phyloP scores from a whole-genome alignment of 2,888 invertebrate species.

The Nymphalis urticae region DNA sequence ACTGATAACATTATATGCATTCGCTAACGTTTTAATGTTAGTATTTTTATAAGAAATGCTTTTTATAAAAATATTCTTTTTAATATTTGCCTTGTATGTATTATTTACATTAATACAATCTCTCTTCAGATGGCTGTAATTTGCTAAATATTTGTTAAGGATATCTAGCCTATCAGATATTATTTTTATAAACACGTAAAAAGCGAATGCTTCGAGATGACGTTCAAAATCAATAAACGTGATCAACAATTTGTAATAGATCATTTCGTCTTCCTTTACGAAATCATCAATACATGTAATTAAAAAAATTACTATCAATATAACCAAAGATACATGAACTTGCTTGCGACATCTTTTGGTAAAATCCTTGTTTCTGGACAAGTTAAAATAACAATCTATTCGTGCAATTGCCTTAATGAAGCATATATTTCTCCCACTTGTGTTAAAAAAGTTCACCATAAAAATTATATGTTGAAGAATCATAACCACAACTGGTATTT shows the following conservation, averaged over 20 bases:
- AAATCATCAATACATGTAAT: not conserved
- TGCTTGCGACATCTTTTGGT: not conserved
- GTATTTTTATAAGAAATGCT: conserved; percentile 14
- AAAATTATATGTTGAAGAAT: conserved; percentile 3
- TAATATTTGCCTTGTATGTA: not conserved
- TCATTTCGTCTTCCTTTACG: not conserved
- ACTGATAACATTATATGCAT: conserved; percentile 36
- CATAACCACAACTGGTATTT: conserved; percentile 7
- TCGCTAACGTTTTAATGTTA: conserved; percentile 43
- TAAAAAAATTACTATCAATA: conserved; percentile 44
- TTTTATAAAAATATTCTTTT: not conserved
- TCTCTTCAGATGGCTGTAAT: conserved; percentile 22
- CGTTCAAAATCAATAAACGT: conserved; percentile 41
- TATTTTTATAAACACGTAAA: conserved; percentile 53
- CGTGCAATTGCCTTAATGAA: not conserved
- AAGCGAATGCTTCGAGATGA: conserved; percentile 52
- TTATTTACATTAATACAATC: not conserved
- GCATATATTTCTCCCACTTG: not conserved
- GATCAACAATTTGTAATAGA: conserved; percentile 9
- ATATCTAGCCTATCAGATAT: conserved; percentile 48
- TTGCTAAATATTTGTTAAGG: conserved; percentile 51
- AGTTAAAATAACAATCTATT: conserved; percentile 1
- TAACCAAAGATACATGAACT: conserved; percentile 5
- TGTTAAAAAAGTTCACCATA: conserved; percentile 39
- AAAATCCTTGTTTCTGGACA: conserved; percentile 8